A percentile compares a stretch with the other conserved stretches of the same genome.
Evolutionary conservation across 2,888 invertebrate genomes (phyloP).

Genomic region (Chirona hameri): DNA sequence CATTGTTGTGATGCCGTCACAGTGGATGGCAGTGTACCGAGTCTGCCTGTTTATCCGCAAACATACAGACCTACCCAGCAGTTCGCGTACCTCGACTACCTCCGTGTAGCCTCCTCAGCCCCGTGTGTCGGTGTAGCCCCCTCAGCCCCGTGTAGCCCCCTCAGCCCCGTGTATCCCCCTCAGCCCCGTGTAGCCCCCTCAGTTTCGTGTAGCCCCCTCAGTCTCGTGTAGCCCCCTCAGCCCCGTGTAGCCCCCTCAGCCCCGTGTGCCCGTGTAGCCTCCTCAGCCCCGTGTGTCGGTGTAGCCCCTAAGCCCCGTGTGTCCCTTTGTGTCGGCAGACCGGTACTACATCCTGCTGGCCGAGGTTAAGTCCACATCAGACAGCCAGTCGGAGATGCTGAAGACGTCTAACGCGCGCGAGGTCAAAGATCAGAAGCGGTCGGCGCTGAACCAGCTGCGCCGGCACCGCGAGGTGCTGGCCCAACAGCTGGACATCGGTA

Average conservation of each 20-base stretch:
- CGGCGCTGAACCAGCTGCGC: conserved; percentile 23
- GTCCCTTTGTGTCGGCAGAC: background rate
- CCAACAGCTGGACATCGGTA: background rate
- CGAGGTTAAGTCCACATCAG: conserved; percentile 13
- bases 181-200: too few relatives aligned
- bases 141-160: too few relatives aligned
- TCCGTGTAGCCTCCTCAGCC: too few relatives aligned
- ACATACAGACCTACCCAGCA: too few relatives aligned
- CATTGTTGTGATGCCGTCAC: too few relatives aligned
- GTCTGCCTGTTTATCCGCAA: too few relatives aligned
- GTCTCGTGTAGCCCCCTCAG: background rate
- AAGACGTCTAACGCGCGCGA: conserved; percentile 10
- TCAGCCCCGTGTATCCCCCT: background rate
- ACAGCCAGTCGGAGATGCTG: conserved; percentile 3
- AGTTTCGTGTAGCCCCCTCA: too few relatives aligned
- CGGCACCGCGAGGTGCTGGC: conserved; percentile 9
- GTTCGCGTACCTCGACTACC: too few relatives aligned
- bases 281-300: background rate
- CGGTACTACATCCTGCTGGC: background rate
- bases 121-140: too few relatives aligned
- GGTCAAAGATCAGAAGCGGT: conserved; percentile 25
- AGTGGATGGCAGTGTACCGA: too few relatives aligned
- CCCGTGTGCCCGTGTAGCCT: background rate
- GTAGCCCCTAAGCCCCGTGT: background rate
- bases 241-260: too few relatives aligned